Percentiles rank a stretch among this genome's conserved stretches.
phyloP scores from a whole-genome alignment of 2,113 vertebrate species.

The Ophthalmolycus amberensis region DNA sequence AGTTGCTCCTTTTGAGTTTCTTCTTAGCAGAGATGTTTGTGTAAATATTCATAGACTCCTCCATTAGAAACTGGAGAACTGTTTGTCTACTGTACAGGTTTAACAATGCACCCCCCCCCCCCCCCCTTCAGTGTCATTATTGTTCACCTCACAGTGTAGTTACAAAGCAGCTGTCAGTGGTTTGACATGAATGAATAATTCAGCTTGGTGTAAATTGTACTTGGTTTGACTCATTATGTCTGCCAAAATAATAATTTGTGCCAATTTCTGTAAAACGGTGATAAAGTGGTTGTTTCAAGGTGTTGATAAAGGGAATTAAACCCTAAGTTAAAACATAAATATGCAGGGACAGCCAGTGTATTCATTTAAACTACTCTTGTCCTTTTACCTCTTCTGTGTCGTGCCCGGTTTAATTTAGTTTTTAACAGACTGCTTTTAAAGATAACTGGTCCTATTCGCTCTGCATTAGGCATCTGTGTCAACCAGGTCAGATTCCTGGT shows the following conservation, averaged over 20 bases:
- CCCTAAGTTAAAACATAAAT: not conserved
- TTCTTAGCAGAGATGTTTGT: not conserved
- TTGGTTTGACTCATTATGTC: not conserved
- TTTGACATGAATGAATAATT: conserved; percentile 1
- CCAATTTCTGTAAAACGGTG: not conserved
- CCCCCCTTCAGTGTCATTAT: not conserved
- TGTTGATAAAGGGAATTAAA: not conserved
- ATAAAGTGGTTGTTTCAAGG: not conserved
- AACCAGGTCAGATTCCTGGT: conserved; percentile 32
- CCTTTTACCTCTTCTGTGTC: conserved; percentile 7
- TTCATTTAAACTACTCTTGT: not conserved
- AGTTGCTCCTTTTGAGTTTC: not conserved
- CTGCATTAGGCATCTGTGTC: not conserved
- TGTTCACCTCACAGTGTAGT: not conserved
- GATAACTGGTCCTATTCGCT: not conserved
- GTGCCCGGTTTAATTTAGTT: not conserved
- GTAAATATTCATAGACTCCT: not conserved
- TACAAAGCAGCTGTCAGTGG: not conserved
- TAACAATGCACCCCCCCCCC: no score
- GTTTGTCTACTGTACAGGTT: not conserved
- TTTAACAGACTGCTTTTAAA: conserved; percentile 10
- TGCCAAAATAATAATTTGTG: not conserved
- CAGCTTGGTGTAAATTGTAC: not conserved
- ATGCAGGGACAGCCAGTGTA: not conserved
- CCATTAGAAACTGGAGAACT: not conserved